Base-by-base conservation (phyloP, 2,113 vertebrate species). In the Propithecus coquereli region DNA sequence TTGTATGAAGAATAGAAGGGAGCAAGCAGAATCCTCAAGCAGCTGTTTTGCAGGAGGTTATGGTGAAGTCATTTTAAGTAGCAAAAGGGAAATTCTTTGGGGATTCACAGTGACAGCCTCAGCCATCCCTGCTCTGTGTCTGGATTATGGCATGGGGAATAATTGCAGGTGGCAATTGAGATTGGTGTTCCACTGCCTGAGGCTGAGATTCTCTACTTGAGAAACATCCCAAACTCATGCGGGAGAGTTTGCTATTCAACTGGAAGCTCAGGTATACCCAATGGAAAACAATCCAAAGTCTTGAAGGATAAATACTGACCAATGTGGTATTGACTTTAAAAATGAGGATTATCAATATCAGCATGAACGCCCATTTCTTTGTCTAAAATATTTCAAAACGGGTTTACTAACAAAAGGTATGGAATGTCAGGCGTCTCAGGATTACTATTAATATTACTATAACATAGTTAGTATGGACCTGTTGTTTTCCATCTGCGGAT, bases 51-150 rank as follows among this genome's bases (percentile, higher is more conserved):
- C 17, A 20, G 57, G 18, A 71, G 57, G 22, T 50, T 20, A 23
- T 23, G 30, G 23, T 54, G 65, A 89, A 81, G 14, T 63, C 32
- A 43, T 94, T 92, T 90, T 40, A 80, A 70, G 45, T 12, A 27
- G 13, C n/a, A 82, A 63, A 22, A 81, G 45, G 22, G 57, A 47
- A 92, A 11, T 20, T 34, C 3, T 10, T 52, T 14, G 12, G 25
- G n/a, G 14, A 47, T 70, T 79, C n/a, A 52, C 13, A 59, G 37
- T 68, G 63, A 68, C 50, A 86, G 11, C 22, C 22, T 59, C 54
- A 32, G 17, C n/a, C n/a, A 59, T 3, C 32, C 17, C 7, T 83
- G 45, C 50, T 86, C 52, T 66, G 3, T n/a, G 6, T 66, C 37
- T 83, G 61, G 45, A 20, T 87, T 76, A 25, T 13, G 22, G 25